These are phyloP conservation scores for Colistium nudipinnis DNA, from an alignment of 2,113 vertebrate species.

Conservation along the genomic window DNA sequence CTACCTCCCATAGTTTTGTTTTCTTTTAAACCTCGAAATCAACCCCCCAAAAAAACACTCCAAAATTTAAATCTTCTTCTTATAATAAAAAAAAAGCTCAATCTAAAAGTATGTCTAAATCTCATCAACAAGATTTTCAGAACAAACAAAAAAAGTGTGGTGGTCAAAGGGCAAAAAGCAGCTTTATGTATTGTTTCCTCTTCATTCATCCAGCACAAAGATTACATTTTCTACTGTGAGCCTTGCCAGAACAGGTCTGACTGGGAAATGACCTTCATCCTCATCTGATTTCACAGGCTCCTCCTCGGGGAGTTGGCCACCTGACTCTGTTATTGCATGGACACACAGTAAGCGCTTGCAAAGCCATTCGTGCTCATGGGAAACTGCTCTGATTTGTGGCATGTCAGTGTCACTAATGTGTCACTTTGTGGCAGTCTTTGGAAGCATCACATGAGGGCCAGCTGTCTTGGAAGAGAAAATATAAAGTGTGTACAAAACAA, in stretches of 20 bases:
- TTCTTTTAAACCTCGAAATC: conserved; percentile 9
- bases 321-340: conserved; percentile 23
- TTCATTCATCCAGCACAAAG: conserved; percentile 21
- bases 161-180: conserved; percentile 38
- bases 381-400: background rate
- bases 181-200: conserved; percentile 24
- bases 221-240: conserved; percentile 37
- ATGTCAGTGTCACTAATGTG: background rate
- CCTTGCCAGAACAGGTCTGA: conserved; percentile 51
- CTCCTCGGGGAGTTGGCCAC: conserved; percentile 37
- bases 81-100: background rate
- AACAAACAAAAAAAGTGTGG: background rate
- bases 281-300: conserved; percentile 50
- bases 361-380: too few species aligned
- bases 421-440: background rate
- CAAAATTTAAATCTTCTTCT: background rate
- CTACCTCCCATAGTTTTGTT: conserved; percentile 3
- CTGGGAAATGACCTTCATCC: conserved; percentile 61
- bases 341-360: conserved; percentile 29
- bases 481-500: background rate
- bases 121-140: background rate
- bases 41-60: background rate
- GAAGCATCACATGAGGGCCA: background rate
- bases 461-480: background rate
- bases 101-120: background rate